Evolutionary conservation across 2,888 invertebrate genomes (phyloP).

Genomic region (Brachypalpus laphriformis): DNA sequence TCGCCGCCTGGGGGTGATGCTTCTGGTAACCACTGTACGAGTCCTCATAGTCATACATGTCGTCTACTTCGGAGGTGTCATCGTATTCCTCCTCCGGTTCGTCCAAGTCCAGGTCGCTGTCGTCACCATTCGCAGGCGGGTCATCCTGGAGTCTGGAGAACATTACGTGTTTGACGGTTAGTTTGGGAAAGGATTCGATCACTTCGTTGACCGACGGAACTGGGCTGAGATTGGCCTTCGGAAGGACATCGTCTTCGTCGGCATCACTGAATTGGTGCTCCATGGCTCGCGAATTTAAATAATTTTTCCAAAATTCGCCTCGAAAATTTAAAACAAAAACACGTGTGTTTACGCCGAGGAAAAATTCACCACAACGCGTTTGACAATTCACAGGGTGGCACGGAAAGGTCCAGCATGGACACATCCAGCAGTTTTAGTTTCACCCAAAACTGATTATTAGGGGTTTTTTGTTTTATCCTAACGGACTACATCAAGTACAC

Average conservation of each 20-base stretch:
- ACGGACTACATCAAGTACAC: too few relatives aligned
- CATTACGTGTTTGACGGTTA: slow-evolving; percentile 78
- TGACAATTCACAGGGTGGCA: neutral
- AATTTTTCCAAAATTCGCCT: neutral
- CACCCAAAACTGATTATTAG: too few relatives aligned
- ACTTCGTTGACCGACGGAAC: slow-evolving; percentile 71
- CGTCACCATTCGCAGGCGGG: slow-evolving; percentile 13
- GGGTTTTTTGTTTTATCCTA: too few relatives aligned
- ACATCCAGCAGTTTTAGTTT: too few relatives aligned
- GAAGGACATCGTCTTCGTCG: slow-evolving; percentile 78
- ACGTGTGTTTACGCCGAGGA: slow-evolving; percentile 31
- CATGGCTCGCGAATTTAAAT: slow-evolving; percentile 68
- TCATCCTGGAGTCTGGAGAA: slow-evolving; percentile 76
- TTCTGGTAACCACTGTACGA: slow-evolving; percentile 80
- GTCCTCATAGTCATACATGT: slow-evolving; percentile 79
- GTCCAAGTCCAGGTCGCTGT: slow-evolving; percentile 46
- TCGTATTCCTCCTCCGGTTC: slow-evolving; percentile 75
- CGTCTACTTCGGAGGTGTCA: slow-evolving; percentile 76
- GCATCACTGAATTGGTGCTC: slow-evolving; percentile 81
- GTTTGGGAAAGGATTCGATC: slow-evolving; percentile 74
- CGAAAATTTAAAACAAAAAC: slow-evolving; percentile 9
- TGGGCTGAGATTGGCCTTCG: neutral
- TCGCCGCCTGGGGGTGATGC: slow-evolving; percentile 76
- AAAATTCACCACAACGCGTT: neutral
- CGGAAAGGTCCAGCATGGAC: too few relatives aligned